phyloP scores from a whole-genome alignment of 2,113 vertebrate species.

The Glaucidium brasilianum region DNA sequence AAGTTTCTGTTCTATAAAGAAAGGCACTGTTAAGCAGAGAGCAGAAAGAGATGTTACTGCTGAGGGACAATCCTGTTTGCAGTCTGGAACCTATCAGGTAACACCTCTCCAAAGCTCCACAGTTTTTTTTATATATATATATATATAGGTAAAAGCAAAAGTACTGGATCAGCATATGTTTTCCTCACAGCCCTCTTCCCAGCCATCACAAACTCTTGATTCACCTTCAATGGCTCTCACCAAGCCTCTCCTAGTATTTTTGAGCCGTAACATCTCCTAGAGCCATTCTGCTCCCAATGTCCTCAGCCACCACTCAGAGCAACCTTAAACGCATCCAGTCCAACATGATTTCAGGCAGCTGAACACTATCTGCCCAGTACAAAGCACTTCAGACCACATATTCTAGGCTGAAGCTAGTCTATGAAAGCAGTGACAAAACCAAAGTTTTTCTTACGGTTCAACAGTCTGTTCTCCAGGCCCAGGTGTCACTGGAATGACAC shows the following conservation, averaged over 20 bases:
- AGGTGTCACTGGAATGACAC: conserved; percentile 69
- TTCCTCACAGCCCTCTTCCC: background rate
- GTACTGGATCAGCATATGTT: background rate
- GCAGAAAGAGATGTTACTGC: background rate
- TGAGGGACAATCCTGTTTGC: background rate
- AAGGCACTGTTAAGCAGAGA: background rate
- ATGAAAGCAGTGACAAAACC: background rate
- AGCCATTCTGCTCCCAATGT: background rate
- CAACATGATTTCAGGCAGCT: background rate
- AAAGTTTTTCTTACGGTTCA: conserved; percentile 83
- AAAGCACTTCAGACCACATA: background rate
- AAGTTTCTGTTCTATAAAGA: background rate
- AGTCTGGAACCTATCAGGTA: background rate
- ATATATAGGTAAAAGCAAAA: background rate
- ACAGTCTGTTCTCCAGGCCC: conserved; percentile 80
- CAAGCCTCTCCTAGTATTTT: background rate
- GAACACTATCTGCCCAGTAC: background rate
- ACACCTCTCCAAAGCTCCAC: background rate
- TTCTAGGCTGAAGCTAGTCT: background rate
- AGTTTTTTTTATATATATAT: no score
- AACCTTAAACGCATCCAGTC: background rate
- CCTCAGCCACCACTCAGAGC: background rate
- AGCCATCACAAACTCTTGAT: background rate
- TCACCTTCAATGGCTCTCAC: background rate
- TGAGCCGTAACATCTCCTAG: background rate